Evolutionary conservation across 2,888 invertebrate species (phyloP), one percentile per base, ranked within the genome.

Genomic region (Lordiphosa andalusiaca): DNA sequence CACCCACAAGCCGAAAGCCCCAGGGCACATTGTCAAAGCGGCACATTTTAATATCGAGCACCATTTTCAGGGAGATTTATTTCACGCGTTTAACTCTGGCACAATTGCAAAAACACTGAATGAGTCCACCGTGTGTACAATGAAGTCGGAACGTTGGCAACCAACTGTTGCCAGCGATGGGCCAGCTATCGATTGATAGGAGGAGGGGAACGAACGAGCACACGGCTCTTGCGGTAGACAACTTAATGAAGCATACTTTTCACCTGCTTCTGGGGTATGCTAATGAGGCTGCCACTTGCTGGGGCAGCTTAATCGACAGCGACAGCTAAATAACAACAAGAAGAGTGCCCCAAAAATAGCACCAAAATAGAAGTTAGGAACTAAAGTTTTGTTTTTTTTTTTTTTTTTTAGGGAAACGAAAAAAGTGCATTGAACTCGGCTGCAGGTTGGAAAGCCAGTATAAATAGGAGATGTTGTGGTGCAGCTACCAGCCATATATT

Each of bases 1-100:
- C 95, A 41, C 95, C 95, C 66, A 93, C 92, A 60, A 95, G 90
- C 54, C 95, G 91, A 89, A 95, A 95, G 50, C 95, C 95, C 95
- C 95, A 95, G 49, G 93, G 91, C 60, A 92, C 92, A 60, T 91
- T 92, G 69, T 92, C 92, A 55, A 91, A 90, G 89, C 90, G 92
- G 80, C 90, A 92, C 88, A 92, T 91, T 88, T 92, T 93, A 64
- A 94, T 91, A 84, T 93, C 93, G 63, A 93, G 84, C 89, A 93
- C 93, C 94, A 94, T 94, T 90, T 91, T 87, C 19, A 9, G 12
- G 6, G 13, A 25, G 38, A 30, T 37, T 33, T 59, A 30, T 42
- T 55, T 30, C 40, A 35, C 19, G 7, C 37, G 25, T 21, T 13
- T 38, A 48, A 30, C 46, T 54, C n/a, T 16, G 30, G 30, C 30